Conservation (phyloP, 2,888 invertebrate species). For the Perizoma affinitatum region DNA sequence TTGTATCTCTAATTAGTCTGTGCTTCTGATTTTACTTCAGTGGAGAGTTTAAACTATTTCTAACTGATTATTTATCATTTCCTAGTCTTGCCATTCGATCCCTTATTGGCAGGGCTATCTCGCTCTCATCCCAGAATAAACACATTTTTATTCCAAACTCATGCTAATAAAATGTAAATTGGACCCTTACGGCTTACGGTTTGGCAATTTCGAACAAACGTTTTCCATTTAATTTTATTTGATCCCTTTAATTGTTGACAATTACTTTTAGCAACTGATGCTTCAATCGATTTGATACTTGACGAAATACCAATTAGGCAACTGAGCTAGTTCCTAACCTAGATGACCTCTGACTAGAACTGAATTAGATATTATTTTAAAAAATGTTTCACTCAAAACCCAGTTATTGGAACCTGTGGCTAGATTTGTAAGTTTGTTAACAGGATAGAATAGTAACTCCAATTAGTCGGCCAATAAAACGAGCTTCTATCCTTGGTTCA, state of each 20-base stretch:
- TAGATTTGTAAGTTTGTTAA: neutral
- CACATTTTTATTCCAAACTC: constrained; percentile 78
- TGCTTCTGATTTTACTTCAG: too few species aligned
- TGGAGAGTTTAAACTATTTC: too few species aligned
- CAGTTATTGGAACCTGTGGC: too few species aligned
- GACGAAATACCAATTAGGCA: too few species aligned
- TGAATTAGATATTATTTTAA: too few species aligned
- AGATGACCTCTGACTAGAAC: too few species aligned
- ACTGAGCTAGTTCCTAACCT: too few species aligned
- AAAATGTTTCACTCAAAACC: too few species aligned
- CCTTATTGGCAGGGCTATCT: constrained; percentile 65
- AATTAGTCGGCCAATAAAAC: constrained; percentile 38
- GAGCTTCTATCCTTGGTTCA: constrained; percentile 19
- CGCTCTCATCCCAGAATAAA: constrained; percentile 74
- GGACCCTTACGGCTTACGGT: constrained; percentile 74
- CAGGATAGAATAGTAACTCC: constrained; percentile 18
- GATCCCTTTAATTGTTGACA: constrained; percentile 69
- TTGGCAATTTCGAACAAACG: constrained; percentile 77
- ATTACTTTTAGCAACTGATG: constrained; percentile 44
- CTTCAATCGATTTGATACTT: neutral
- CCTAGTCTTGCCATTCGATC: constrained; percentile 65
- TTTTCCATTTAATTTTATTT: constrained; percentile 76
- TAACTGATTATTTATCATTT: constrained; percentile 45
- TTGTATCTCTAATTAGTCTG: too few species aligned
- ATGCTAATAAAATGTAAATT: constrained; percentile 81